Conservation (phyloP, 2,888 invertebrate species). For the Dorcus parallelipipedus region DNA sequence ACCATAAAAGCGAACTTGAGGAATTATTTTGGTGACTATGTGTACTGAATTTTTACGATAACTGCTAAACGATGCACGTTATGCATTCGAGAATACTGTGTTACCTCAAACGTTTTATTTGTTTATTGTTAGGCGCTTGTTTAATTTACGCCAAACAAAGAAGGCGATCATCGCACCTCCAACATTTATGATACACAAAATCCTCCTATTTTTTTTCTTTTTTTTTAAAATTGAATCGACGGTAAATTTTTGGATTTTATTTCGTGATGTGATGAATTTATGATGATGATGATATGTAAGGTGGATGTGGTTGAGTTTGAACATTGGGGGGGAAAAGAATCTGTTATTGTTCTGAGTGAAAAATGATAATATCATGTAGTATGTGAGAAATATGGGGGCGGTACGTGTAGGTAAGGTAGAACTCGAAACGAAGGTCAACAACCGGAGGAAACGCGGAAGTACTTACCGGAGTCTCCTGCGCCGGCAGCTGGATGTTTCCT, state of each 20-base stretch:
- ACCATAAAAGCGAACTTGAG: slow-evolving; percentile 37
- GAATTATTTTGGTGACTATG: slow-evolving; percentile 38
- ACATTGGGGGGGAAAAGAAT: not conserved
- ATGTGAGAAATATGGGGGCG: slow-evolving; percentile 16
- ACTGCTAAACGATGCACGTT: slow-evolving; percentile 15
- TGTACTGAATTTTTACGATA: slow-evolving; percentile 39
- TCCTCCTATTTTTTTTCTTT: too few relatives aligned
- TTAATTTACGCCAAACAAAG: not conserved
- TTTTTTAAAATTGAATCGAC: too few relatives aligned
- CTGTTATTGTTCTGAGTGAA: not conserved
- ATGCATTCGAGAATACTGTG: slow-evolving; percentile 3
- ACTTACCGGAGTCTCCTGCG: slow-evolving; percentile 49
- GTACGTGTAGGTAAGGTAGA: slow-evolving; percentile 19
- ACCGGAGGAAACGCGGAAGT: slow-evolving; percentile 22
- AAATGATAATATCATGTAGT: slow-evolving; percentile 9
- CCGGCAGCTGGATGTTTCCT: slow-evolving; percentile 49
- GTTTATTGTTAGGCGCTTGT: not conserved
- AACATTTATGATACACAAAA: too few relatives aligned
- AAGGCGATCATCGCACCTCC: too few relatives aligned
- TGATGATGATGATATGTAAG: too few relatives aligned
- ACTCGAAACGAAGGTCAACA: slow-evolving; percentile 20
- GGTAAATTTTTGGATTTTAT: too few relatives aligned
- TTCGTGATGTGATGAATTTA: too few relatives aligned
- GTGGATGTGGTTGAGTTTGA: too few relatives aligned
- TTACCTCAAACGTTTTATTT: not conserved